Base-by-base conservation (phyloP, 2,113 vertebrate species). In the Lophotis ruficrista region DNA sequence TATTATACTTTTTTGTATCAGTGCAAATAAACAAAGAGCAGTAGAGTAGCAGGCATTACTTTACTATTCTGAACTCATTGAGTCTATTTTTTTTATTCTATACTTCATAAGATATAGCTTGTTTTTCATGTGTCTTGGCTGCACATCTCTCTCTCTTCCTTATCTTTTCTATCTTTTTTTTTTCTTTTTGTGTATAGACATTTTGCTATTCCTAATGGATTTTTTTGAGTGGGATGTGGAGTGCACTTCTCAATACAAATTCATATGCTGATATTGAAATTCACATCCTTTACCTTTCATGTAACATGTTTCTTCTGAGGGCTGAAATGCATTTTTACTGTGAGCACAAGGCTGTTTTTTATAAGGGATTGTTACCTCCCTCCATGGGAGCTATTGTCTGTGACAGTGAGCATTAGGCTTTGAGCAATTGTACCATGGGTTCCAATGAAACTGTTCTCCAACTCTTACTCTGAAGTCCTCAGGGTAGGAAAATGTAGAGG, bases 291-390 rank as follows among this genome's bases (percentile, higher is more conserved):
- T 76, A 25, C 22, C 24, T 65, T 70, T 79, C 37, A 24, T 88
- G 38, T 82, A 94, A 93, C 90, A 16, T 77, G 51, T 93, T 93
- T 88, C 57, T 94, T 86, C 38, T 68, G 47, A 76, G 43, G 54
- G 64, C 68, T 94, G 90, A 93, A 95, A 93, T 92, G 90, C 43
- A 80, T 92, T 93, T 96, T 90, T 86, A 73, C 75, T 47, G 62
- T 56, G 64, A 92, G 47, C 35, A 92, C 76, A 88, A 89, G 47
- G 21, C 64, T 92, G 54, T 82, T 96, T 60, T 82, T 92, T 95
- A 75, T 73, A 87, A 73, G 41, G 84, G 31, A 93, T 91, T 89
- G 35, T 33, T 89, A 45, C 13, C 54, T 14, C 25, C 27, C 45
- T 9, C 54, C 14, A 79, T 9, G 83, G 68, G 89, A 83, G 28